Conservation (phyloP, 2,888 invertebrate genomes). For the Acrobasis consociella region DNA sequence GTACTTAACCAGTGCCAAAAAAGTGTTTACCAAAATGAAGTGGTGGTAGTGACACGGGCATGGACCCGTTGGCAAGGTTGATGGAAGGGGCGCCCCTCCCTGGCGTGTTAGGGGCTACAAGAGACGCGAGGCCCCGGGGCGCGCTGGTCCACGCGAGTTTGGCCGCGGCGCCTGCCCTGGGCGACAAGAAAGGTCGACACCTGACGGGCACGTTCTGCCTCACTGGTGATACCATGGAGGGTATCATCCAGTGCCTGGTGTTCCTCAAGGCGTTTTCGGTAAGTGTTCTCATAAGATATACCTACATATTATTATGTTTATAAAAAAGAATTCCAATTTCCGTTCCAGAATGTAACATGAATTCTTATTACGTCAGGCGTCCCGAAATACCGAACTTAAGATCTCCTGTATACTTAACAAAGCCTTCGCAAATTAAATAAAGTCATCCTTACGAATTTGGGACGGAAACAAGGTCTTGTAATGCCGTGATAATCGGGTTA, state of each 20-base stretch:
- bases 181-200: constrained; percentile 89
- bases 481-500: background rate
- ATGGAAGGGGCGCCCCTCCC: constrained; percentile 89
- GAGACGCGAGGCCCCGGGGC: constrained; percentile 84
- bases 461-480: constrained; percentile 16
- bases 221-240: constrained; percentile 96
- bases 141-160: constrained; percentile 91
- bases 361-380: too few species aligned
- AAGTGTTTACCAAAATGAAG: constrained; percentile 37
- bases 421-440: too few species aligned
- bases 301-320: too few species aligned
- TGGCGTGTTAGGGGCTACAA: constrained; percentile 78
- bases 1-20: constrained; percentile 22
- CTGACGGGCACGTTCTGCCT: constrained; percentile 94
- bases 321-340: too few species aligned
- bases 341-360: too few species aligned
- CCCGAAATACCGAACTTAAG: too few species aligned
- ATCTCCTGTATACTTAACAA: too few species aligned
- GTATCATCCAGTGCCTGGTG: constrained; percentile 95
- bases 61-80: constrained; percentile 92
- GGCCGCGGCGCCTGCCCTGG: constrained; percentile 88
- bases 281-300: constrained; percentile 67
- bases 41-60: constrained; percentile 57
- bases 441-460: background rate
- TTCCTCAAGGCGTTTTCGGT: constrained; percentile 97